Evolutionary conservation across 2,797 vertebrate species (phyloP).

Genomic region (Pangasius macronema): DNA sequence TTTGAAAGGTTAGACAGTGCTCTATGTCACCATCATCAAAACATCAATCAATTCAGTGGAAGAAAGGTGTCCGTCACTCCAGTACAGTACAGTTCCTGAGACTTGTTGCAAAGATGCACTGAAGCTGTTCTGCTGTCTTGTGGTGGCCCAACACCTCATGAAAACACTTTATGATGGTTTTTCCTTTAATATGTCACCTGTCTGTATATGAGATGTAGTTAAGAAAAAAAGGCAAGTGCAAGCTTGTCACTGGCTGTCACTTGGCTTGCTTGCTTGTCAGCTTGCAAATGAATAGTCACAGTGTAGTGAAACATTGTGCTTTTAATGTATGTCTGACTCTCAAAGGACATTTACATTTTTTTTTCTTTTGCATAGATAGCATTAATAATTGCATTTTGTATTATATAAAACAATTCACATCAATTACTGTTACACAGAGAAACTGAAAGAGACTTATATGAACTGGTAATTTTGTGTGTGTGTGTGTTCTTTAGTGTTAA

Average conservation of each 20-base stretch:
- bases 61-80: background rate
- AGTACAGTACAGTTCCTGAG: background rate
- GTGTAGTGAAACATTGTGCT: background rate
- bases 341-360: background rate
- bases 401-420: background rate
- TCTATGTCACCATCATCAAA: background rate
- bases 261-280: background rate
- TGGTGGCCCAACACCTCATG: background rate
- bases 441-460: background rate
- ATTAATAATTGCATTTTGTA: background rate
- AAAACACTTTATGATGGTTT: background rate
- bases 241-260: background rate
- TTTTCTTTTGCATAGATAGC: background rate
- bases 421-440: background rate
- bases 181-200: background rate
- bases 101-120: background rate
- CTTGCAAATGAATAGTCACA: background rate
- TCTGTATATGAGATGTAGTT: background rate
- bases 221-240: background rate
- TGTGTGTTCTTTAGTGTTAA: background rate
- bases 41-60: background rate
- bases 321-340: background rate
- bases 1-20: background rate
- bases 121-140: slow-evolving; percentile 5
- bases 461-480: too few relatives aligned